Evolutionary conservation across 2,888 invertebrate species (phyloP).

Genomic region (Tortricodes alternella): DNA sequence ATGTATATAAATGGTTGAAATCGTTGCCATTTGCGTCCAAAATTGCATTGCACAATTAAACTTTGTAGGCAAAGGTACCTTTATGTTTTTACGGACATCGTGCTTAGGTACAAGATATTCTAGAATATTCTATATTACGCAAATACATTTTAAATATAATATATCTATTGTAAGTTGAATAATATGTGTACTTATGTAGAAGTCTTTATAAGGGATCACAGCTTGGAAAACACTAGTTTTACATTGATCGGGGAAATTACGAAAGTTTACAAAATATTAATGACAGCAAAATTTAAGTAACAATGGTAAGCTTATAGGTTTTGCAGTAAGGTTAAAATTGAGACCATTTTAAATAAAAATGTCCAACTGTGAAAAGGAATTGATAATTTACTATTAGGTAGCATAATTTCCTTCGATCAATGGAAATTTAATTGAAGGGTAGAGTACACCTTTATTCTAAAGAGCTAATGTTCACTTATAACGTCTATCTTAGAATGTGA

Average conservation of each 20-base stretch:
- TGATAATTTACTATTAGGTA: neutral
- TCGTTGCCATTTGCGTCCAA: no score
- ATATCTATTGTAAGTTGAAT: conserved; percentile 39
- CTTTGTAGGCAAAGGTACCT: neutral
- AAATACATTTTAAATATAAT: conserved; percentile 27
- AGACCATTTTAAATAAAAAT: no score
- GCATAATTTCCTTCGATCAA: conserved; percentile 34
- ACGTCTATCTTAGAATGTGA: conserved; percentile 9
- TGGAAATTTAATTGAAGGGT: conserved; percentile 40
- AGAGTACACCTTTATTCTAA: conserved; percentile 33
- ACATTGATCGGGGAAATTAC: conserved; percentile 59
- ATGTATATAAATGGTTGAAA: no score
- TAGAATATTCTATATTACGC: conserved; percentile 29
- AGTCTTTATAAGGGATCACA: conserved; percentile 83
- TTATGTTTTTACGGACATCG: conserved; percentile 4
- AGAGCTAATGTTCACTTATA: conserved; percentile 14
- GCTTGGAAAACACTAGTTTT: conserved; percentile 79
- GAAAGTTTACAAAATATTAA: neutral
- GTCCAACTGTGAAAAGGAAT: neutral
- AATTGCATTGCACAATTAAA: no score
- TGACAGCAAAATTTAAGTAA: no score
- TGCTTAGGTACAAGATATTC: conserved; percentile 11
- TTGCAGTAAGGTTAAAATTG: no score
- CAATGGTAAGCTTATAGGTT: no score
- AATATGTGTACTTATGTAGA: conserved; percentile 73